These are phyloP conservation scores for Bufotes viridis DNA, from an alignment of 2,797 vertebrate species.

Conservation along the genomic window DNA sequence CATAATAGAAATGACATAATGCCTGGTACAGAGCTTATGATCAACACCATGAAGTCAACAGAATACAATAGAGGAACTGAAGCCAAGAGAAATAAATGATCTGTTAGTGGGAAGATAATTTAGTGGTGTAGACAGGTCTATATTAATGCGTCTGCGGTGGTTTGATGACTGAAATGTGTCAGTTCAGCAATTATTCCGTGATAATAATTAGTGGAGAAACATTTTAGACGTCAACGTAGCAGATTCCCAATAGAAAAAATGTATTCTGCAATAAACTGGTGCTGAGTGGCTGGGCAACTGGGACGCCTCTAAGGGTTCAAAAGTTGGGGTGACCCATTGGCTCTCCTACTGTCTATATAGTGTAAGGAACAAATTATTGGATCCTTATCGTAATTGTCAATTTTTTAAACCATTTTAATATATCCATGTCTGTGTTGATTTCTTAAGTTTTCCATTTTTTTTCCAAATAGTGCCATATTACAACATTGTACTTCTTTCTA, in stretches of 20 bases:
- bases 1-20: background rate
- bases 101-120: background rate
- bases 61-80: background rate
- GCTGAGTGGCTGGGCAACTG: too few species aligned
- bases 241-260: background rate
- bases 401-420: too few species aligned
- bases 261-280: too few species aligned
- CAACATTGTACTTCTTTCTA: too few species aligned
- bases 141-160: background rate
- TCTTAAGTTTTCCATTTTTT: too few species aligned
- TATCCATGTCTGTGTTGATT: too few species aligned
- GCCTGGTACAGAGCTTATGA: background rate
- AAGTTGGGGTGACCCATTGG: too few species aligned
- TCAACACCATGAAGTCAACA: background rate
- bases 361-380: too few species aligned
- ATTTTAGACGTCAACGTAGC: background rate
- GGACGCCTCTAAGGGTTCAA: too few species aligned
- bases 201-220: background rate
- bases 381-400: too few species aligned
- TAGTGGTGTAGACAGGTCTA: background rate
- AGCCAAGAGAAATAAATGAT: constrained; percentile 2
- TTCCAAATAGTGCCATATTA: too few species aligned
- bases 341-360: too few species aligned
- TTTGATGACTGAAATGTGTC: background rate
- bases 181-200: background rate